phyloP scores from a whole-genome alignment of 2,797 vertebrate species.

The Sebastes flavidus region DNA sequence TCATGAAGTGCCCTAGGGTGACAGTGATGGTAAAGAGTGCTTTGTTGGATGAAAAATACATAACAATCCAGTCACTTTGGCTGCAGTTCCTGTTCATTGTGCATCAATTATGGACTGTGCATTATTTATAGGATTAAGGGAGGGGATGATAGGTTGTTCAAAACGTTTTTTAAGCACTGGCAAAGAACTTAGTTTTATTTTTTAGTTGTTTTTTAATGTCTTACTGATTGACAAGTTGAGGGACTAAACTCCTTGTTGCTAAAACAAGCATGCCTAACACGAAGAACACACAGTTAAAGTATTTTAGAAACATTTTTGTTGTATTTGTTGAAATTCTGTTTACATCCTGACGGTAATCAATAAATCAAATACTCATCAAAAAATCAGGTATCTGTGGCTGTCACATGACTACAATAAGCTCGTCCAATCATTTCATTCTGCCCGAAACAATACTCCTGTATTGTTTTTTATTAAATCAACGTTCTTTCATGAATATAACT shows the following conservation, averaged over 20 bases:
- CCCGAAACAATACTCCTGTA: too few relatives aligned
- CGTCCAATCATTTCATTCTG: too few relatives aligned
- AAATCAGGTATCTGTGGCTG: too few relatives aligned
- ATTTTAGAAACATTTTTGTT: background rate
- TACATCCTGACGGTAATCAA: too few relatives aligned
- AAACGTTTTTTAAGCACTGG: background rate
- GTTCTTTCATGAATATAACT: too few relatives aligned
- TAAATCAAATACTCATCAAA: too few relatives aligned
- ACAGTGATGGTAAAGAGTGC: constrained; percentile 5
- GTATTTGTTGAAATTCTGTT: too few relatives aligned
- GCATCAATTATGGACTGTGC: background rate
- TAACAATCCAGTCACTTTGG: background rate
- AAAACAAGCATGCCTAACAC: background rate
- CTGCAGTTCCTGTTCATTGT: background rate
- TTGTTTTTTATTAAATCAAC: too few relatives aligned
- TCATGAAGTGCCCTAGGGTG: constrained; percentile 18
- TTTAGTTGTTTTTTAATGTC: background rate
- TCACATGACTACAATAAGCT: too few relatives aligned
- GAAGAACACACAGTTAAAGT: background rate
- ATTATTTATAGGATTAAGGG: background rate
- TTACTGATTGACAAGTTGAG: background rate
- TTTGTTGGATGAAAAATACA: constrained; percentile 8
- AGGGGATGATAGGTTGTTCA: background rate
- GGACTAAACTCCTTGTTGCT: background rate
- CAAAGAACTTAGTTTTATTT: background rate